Evolutionary conservation across 2,113 vertebrate species (phyloP).

Genomic region (Mustelus asterias): DNA sequence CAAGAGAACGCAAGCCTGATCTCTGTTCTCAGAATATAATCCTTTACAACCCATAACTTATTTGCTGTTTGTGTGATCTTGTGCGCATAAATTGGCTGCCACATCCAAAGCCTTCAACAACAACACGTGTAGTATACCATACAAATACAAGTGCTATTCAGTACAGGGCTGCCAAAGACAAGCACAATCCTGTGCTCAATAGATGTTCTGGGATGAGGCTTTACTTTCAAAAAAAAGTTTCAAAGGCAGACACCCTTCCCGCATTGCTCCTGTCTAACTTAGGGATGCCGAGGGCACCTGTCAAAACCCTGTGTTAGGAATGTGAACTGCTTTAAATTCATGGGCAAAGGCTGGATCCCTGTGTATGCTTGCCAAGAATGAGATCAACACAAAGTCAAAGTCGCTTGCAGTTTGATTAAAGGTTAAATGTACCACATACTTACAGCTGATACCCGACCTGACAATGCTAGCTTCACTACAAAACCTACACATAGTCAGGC

Average conservation of each 20-base stretch:
- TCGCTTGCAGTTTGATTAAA: background rate
- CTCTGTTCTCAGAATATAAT: background rate
- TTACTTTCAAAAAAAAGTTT: background rate
- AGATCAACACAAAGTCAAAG: background rate
- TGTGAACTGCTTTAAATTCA: background rate
- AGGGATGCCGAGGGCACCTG: background rate
- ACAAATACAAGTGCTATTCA: background rate
- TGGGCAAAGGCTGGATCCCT: background rate
- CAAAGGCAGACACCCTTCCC: background rate
- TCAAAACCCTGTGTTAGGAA: background rate
- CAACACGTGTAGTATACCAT: background rate
- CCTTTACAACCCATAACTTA: background rate
- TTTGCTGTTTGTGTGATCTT: background rate
- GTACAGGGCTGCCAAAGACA: background rate
- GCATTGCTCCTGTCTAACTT: background rate
- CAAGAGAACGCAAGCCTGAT: background rate
- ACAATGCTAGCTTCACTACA: background rate
- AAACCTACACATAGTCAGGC: background rate
- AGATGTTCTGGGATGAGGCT: background rate
- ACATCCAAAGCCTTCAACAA: background rate
- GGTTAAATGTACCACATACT: background rate
- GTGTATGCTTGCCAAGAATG: no score
- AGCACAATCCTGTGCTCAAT: background rate
- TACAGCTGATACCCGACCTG: background rate
- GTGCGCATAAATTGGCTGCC: background rate